Evolutionary conservation across 1,140 invertebrate species (phyloP), one percentile per base, ranked within the genome.

Genomic region (Potamilus streckersoni): DNA sequence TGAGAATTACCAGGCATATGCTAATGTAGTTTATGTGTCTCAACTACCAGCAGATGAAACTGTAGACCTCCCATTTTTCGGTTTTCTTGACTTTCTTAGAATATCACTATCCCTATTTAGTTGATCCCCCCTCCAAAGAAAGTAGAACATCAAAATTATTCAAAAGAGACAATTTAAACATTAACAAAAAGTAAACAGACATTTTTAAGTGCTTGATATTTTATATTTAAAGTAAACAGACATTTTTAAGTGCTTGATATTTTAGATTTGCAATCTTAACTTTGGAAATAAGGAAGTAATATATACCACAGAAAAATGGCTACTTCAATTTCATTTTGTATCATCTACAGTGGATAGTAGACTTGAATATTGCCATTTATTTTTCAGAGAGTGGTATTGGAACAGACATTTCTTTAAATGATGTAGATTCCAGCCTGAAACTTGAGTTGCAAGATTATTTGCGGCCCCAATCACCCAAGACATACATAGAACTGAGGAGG

Each of bases 371-470:
- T n/a, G 19, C 23, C 60, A 23, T n/a, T n/a, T n/a, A n/a, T n/a
- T 16, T 77, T 77, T 17, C 66, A 77, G 75, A 77, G 65, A 77
- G 75, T 66, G 75, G 75, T 13, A 77, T 77, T 68, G 75, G 75
- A 14, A 77, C 75, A 11, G 73, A 71, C 49, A 77, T 77, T 17
- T 72, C 70, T 59, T 70, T 70, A 2, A 71, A 63, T 16, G 75
- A 77, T 27, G 31, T 72, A 1, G 75, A 77, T 23, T 58, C 73
- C 2, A 69, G 66, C 14, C 59, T 69, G 60, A 75, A 70, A 27
- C 49, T 20, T 17, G 75, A 77, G 14, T 8, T 55, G 14, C 49
- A 65, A 60, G 73, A 75, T 59, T 55, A 69, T 16, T 62, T 31
- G n/a, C 56, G 75, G 13, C 57, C 69, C 1, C 69, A 73, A 19